phyloP scores from a whole-genome alignment of 64 coral and sea anemone genomes.

The Acropora tenuis region DNA sequence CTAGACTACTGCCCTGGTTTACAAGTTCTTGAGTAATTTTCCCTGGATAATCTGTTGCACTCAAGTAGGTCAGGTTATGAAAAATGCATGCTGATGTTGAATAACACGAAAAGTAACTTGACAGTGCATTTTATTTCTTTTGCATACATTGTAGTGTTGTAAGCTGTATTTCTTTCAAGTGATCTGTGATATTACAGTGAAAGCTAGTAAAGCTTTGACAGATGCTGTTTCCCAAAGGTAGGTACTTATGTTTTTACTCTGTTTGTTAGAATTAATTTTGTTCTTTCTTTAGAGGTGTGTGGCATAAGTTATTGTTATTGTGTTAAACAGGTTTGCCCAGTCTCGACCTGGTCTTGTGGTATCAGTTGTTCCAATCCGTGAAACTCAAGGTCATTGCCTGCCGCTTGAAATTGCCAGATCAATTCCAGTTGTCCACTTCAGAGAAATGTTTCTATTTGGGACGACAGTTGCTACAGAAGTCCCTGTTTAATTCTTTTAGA shows the following conservation, averaged over 20 bases:
- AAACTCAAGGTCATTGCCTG: not conserved
- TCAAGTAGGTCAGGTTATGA: too few relatives aligned
- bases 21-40: too few relatives aligned
- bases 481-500: not conserved
- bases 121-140: not conserved
- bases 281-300: too few relatives aligned
- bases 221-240: constrained; percentile 25
- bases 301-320: not conserved
- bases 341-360: constrained; percentile 10
- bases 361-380: not conserved
- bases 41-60: too few relatives aligned
- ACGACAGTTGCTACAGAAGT: constrained; percentile 3
- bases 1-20: too few relatives aligned
- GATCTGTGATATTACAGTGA: constrained; percentile 33
- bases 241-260: too few relatives aligned
- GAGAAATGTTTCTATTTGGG: constrained; percentile 22
- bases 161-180: constrained; percentile 34
- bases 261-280: too few relatives aligned
- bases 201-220: constrained; percentile 4
- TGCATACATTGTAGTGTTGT: not conserved
- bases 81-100: too few relatives aligned
- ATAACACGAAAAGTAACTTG: too few relatives aligned
- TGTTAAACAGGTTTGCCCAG: constrained; percentile 1
- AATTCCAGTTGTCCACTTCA: constrained; percentile 20
- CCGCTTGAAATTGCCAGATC: not conserved